phyloP scores from a whole-genome alignment of 2,888 invertebrate genomes.

The Lamellibrachia columna region DNA sequence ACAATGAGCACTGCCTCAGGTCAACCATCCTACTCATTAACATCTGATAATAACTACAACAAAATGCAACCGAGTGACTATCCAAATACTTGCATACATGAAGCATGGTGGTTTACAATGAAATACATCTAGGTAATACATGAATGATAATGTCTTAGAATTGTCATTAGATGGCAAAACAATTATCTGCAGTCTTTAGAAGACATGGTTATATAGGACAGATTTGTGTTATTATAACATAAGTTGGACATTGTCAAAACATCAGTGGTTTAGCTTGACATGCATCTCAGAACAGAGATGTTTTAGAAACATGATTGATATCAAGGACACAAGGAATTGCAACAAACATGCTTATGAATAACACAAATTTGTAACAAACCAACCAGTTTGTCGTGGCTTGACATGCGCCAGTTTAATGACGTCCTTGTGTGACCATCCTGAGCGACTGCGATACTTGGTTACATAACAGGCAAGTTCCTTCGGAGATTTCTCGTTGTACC shows the following conservation, averaged over 20 bases:
- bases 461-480: constrained; percentile 75
- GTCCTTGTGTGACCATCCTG: constrained; percentile 79
- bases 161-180: no score
- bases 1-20: no score
- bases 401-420: constrained; percentile 68
- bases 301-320: not conserved
- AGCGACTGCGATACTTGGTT: constrained; percentile 72
- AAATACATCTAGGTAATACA: no score
- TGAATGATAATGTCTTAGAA: no score
- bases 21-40: no score
- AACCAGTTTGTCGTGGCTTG: constrained; percentile 56
- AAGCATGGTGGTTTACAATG: no score
- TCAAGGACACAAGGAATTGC: not conserved
- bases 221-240: not conserved
- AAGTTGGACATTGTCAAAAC: not conserved
- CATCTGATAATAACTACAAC: no score
- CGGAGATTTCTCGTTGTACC: constrained; percentile 75
- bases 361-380: constrained; percentile 22
- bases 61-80: no score
- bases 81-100: no score
- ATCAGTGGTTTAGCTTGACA: not conserved
- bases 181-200: no score
- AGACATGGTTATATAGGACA: not conserved
- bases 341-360: not conserved
- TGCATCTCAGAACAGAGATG: not conserved